These are phyloP conservation scores for Neopipo cinnamomea DNA, from an alignment of 2,113 vertebrate genomes.

Conservation along the genomic window DNA sequence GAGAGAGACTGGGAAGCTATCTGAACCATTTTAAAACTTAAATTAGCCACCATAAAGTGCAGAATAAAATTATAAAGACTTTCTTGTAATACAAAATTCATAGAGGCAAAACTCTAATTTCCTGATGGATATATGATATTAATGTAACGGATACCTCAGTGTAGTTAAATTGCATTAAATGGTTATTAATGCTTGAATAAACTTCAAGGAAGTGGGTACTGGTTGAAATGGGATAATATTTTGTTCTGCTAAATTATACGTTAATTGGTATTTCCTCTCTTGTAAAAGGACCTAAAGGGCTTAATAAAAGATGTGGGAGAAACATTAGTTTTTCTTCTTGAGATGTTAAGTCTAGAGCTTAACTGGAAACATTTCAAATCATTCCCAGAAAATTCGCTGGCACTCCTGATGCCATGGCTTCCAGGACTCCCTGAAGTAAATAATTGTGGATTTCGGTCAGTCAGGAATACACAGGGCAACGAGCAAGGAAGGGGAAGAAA, in stretches of 20 bases:
- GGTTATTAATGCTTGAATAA: slow-evolving; percentile 87
- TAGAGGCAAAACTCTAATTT: slow-evolving; percentile 86
- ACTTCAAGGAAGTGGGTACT: slow-evolving; percentile 84
- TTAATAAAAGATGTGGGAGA: slow-evolving; percentile 81
- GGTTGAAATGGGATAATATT: slow-evolving; percentile 86
- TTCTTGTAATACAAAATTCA: slow-evolving; percentile 82
- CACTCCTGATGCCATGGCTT: slow-evolving; percentile 44
- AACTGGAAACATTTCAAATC: slow-evolving; percentile 73
- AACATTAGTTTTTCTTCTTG: slow-evolving; percentile 70
- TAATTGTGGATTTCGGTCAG: slow-evolving; percentile 44
- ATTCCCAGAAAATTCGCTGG: slow-evolving; percentile 78
- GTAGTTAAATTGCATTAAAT: slow-evolving; percentile 87
- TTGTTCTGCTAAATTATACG: slow-evolving; percentile 85
- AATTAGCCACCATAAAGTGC: slow-evolving; percentile 77
- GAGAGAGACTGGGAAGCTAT: slow-evolving; percentile 68
- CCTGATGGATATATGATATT: slow-evolving; percentile 85
- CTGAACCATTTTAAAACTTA: slow-evolving; percentile 71
- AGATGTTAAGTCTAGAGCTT: slow-evolving; percentile 74
- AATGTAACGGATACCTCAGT: slow-evolving; percentile 84
- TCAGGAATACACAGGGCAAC: background rate
- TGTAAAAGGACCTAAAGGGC: slow-evolving; percentile 83
- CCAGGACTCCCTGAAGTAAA: slow-evolving; percentile 65
- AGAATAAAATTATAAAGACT: slow-evolving; percentile 78
- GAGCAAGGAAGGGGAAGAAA: background rate
- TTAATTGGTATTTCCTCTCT: slow-evolving; percentile 86